A percentile compares a stretch with the other conserved stretches of the same genome.
Evolutionary conservation across 1,140 invertebrate genomes (phyloP).

Genomic region (Choristoneura fumiferana): DNA sequence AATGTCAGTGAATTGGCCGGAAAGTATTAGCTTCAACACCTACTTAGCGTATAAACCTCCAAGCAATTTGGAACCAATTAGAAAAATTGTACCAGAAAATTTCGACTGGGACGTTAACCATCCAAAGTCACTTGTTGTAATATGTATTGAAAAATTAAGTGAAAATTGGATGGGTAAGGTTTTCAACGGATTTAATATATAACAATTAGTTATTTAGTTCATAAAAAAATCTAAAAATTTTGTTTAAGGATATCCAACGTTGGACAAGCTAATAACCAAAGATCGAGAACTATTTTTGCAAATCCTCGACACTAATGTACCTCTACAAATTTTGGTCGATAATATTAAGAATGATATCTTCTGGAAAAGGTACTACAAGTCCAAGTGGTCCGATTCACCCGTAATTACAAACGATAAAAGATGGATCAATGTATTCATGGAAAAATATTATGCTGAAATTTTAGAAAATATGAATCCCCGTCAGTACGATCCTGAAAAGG

Average conservation of each 20-base stretch:
- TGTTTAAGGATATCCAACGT: constrained; percentile 49
- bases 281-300: constrained; percentile 70
- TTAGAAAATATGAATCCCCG: constrained; percentile 75
- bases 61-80: constrained; percentile 38
- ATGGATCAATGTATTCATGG: constrained; percentile 74
- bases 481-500: constrained; percentile 74
- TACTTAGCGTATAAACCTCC: constrained; percentile 58
- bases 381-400: constrained; percentile 60
- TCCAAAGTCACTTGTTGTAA: constrained; percentile 51
- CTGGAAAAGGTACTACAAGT: constrained; percentile 71
- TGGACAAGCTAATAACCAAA: constrained; percentile 58
- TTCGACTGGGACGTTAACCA: constrained; percentile 65
- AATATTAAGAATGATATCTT: constrained; percentile 74
- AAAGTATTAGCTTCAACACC: constrained; percentile 50
- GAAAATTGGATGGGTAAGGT: constrained; percentile 67
- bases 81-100: constrained; percentile 60
- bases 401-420: constrained; percentile 47
- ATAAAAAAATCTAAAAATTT: constrained; percentile 25
- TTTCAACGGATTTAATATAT: no score
- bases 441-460: constrained; percentile 67
- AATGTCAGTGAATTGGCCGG: constrained; percentile 53
- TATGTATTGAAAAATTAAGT: constrained; percentile 69
- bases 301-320: constrained; percentile 65
- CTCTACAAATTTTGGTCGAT: constrained; percentile 66
- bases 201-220: no score